phyloP scores from a whole-genome alignment of 2,888 invertebrate species.

The Lycophotia porphyrea region DNA sequence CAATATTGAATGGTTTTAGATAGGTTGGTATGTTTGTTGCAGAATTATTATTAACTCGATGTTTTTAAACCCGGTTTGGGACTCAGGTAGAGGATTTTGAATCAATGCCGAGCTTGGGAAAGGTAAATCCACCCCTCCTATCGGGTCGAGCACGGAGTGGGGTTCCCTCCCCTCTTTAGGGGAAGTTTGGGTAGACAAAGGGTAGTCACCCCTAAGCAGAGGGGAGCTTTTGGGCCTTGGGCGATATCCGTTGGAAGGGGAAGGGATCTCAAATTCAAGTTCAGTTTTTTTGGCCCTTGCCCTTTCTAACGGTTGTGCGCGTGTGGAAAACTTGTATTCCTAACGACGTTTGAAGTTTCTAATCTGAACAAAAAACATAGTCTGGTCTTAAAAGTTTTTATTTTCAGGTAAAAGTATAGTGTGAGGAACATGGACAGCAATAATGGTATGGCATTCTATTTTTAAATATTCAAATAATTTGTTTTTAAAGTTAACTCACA shows the following conservation, averaged over 20 bases:
- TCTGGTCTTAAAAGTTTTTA: neutral
- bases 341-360: constrained; percentile 32
- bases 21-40: neutral
- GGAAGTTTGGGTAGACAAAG: constrained; percentile 88
- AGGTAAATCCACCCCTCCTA: constrained; percentile 85
- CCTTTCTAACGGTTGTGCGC: constrained; percentile 73
- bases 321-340: constrained; percentile 70
- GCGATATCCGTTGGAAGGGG: constrained; percentile 84
- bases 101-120: constrained; percentile 83
- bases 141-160: constrained; percentile 80
- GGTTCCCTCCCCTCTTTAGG: constrained; percentile 87
- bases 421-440: constrained; percentile 51
- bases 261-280: constrained; percentile 83
- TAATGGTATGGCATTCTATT: constrained; percentile 50
- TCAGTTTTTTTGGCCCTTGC: constrained; percentile 77
- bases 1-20: neutral
- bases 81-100: constrained; percentile 81
- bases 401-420: constrained; percentile 44
- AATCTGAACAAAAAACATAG: neutral
- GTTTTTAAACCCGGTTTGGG: constrained; percentile 63
- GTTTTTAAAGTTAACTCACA: neutral
- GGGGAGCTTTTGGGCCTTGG: constrained; percentile 85
- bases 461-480: neutral
- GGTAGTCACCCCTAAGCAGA: constrained; percentile 88
- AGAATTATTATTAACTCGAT: constrained; percentile 65